Conservation (phyloP, 1,140 invertebrate genomes). For the Oppia nitens region DNA sequence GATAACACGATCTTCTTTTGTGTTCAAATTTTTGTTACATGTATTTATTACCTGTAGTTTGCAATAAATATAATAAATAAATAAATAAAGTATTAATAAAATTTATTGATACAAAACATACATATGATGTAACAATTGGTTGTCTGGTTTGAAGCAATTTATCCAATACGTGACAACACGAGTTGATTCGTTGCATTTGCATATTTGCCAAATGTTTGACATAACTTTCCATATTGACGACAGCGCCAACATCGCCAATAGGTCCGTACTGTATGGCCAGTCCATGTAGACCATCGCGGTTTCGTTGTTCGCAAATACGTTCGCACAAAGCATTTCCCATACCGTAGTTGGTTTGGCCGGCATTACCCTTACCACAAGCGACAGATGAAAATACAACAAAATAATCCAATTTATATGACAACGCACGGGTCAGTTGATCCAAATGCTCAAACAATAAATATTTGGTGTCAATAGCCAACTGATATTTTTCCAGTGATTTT, state of each 20-base stretch:
- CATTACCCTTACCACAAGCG: conserved; percentile 80
- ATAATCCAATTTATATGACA: conserved; percentile 45
- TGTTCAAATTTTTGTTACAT: too few relatives aligned
- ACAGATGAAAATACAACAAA: conserved; percentile 92
- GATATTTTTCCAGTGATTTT: conserved; percentile 73
- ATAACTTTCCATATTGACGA: conserved; percentile 88
- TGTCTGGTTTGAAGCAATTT: conserved; percentile 48
- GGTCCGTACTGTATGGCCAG: conserved; percentile 91
- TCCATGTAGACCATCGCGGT: conserved; percentile 48
- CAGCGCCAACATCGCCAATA: conserved; percentile 84
- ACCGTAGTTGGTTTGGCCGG: conserved; percentile 87
- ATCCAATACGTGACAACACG: conserved; percentile 69
- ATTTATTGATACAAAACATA: conserved; percentile 56
- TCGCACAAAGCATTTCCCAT: conserved; percentile 92
- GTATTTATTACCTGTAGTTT: too few relatives aligned
- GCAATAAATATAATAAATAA: neutral
- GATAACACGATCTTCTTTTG: conserved; percentile 22
- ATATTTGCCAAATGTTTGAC: conserved; percentile 69
- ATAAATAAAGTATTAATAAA: conserved; percentile 45
- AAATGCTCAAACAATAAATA: conserved; percentile 48
- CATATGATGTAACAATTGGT: conserved; percentile 13
- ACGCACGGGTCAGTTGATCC: conserved; percentile 51
- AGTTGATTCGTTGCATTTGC: conserved; percentile 79
- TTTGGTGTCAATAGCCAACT: conserved; percentile 40
- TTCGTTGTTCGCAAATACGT: conserved; percentile 67